Evolutionary conservation across 2,797 vertebrate genomes (phyloP).

Genomic region (Coregonus ussuriensis): DNA sequence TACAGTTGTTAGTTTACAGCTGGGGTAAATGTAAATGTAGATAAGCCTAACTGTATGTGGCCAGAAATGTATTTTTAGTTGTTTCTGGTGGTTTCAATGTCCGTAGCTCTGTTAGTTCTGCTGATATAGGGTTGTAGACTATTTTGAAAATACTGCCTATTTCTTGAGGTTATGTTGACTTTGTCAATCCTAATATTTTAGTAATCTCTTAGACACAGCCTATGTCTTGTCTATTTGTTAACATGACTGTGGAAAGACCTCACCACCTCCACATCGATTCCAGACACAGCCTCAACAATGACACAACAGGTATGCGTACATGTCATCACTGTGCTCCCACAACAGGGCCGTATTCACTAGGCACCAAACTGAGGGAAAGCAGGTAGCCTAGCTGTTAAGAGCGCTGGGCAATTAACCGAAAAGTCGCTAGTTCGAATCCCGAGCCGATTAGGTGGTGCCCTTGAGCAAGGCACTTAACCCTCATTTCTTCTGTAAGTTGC

Average conservation of each 20-base stretch:
- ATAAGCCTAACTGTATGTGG: too few relatives aligned
- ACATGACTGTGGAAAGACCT: neutral
- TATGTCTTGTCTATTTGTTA: neutral
- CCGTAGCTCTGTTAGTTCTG: too few relatives aligned
- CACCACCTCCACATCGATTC: neutral
- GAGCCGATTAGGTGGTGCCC: too few relatives aligned
- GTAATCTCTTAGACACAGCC: neutral
- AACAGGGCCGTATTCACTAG: neutral
- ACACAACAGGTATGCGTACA: neutral
- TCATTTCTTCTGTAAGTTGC: too few relatives aligned
- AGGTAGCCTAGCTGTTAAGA: too few relatives aligned
- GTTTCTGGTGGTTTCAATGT: neutral
- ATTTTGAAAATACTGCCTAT: neutral
- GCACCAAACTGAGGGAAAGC: too few relatives aligned
- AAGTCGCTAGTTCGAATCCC: too few relatives aligned
- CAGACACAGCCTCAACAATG: slow-evolving; percentile 1
- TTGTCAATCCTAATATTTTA: neutral
- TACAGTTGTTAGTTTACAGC: too few relatives aligned
- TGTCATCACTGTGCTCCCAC: neutral
- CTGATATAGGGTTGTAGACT: too few relatives aligned
- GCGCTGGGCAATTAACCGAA: too few relatives aligned
- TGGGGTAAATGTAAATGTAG: too few relatives aligned
- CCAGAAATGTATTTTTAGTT: neutral
- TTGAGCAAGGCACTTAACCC: too few relatives aligned
- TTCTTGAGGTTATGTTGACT: neutral